Conservation (phyloP, 2,888 invertebrate species). For the Dendrolimus pini region DNA sequence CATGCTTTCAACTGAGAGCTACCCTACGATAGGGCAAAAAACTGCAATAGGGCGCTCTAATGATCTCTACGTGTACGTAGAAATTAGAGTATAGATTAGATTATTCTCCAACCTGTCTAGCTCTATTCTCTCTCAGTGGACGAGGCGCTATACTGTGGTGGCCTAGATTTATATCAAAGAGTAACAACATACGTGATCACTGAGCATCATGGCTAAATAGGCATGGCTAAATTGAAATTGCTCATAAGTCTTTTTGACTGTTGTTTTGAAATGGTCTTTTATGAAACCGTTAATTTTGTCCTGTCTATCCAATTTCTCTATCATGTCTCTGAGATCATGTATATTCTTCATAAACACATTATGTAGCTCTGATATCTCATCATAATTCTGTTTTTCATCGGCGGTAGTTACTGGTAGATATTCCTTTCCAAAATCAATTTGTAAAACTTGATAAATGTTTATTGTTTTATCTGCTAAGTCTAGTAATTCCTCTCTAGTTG, state of each 20-base stretch:
- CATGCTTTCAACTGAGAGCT: too few species aligned
- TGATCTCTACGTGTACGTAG: too few species aligned
- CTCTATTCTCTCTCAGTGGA: too few species aligned
- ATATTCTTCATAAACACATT: slow-evolving; percentile 23
- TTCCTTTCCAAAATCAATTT: slow-evolving; percentile 28
- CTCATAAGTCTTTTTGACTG: slow-evolving; percentile 29
- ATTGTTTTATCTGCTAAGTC: slow-evolving; percentile 32
- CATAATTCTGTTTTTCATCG: slow-evolving; percentile 27
- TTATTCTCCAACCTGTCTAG: too few species aligned
- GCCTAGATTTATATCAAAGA: too few species aligned
- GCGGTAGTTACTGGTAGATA: slow-evolving; percentile 29
- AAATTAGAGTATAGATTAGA: too few species aligned
- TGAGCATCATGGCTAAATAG: slow-evolving; percentile 34
- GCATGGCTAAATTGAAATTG: slow-evolving; percentile 33
- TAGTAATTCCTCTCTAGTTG: slow-evolving; percentile 26
- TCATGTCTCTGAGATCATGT: slow-evolving; percentile 15
- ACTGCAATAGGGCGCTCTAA: too few species aligned
- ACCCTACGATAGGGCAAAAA: too few species aligned
- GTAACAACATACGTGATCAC: slow-evolving; percentile 30
- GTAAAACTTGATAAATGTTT: slow-evolving; percentile 24
- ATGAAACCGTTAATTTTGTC: slow-evolving; percentile 32
- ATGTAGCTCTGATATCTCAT: slow-evolving; percentile 27
- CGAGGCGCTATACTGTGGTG: too few species aligned
- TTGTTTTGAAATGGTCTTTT: slow-evolving; percentile 27
- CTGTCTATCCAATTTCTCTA: slow-evolving; percentile 30